Conservation (phyloP, 2,888 invertebrate genomes). For the Drosophila fungiperda region DNA sequence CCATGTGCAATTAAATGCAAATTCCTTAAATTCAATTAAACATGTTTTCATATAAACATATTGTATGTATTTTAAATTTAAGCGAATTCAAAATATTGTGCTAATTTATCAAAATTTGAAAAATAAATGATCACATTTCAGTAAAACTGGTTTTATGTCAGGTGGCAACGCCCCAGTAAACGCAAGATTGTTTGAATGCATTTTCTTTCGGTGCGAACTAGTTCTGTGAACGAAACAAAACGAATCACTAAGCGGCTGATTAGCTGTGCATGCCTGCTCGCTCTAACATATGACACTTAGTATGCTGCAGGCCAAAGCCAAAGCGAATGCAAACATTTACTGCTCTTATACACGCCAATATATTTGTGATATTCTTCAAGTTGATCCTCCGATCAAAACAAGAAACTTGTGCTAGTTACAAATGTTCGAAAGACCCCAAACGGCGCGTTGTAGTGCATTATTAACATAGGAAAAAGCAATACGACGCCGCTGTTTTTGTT, state of each 20-base stretch:
- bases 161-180: conserved; percentile 44
- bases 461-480: conserved; percentile 54
- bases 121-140: background rate
- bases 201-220: conserved; percentile 41
- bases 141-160: conserved; percentile 17
- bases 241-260: conserved; percentile 51
- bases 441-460: conserved; percentile 53
- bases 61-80: background rate
- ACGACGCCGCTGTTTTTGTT: conserved; percentile 49
- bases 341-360: conserved; percentile 40
- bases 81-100: background rate
- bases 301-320: conserved; percentile 26
- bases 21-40: background rate
- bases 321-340: conserved; percentile 24
- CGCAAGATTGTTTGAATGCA: conserved; percentile 54
- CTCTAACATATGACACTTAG: conserved; percentile 32
- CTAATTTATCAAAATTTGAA: background rate
- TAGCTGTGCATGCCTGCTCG: conserved; percentile 36
- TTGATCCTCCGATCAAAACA: conserved; percentile 50
- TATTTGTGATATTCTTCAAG: conserved; percentile 33
- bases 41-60: background rate
- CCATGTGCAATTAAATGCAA: background rate
- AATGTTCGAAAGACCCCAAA: conserved; percentile 58
- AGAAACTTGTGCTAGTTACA: conserved; percentile 51
- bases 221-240: conserved; percentile 45